Base-by-base conservation (phyloP, 2,113 vertebrate genomes). In the Pollimyrus isidori region DNA sequence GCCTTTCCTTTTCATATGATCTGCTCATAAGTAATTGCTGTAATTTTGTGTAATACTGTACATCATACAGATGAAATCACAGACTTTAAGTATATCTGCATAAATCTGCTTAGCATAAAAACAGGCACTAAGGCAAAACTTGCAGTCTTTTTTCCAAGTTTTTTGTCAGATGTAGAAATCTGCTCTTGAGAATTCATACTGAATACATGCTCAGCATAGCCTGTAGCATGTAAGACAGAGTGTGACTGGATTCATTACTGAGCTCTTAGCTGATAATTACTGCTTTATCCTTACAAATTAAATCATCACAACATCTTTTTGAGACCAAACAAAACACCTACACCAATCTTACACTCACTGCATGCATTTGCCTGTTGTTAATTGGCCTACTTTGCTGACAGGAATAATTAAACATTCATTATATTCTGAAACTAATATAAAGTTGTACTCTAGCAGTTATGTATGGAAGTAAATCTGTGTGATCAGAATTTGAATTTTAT, bases 291-390 rank as follows among this genome's bases (percentile, higher is more conserved):
- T 85, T 58, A 46, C 23, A 88, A 90, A 90, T 48, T 91, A 56
- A 92, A 90, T 90, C 58, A 91, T 90, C 83, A 86, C 46, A 91
- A 91, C 90, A 23, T 35, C 15, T 21, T 89, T 86, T 91, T 86
- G 65, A 48, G 83, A 83, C 58, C 26, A 89, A 89, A 89, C 69
- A 73, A 89, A 90, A 90, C 48, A 50, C 90, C 76, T 91, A 30
- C 89, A 86, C 88, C 83, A 53, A 46, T 89, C 39, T 49, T 65
- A 80, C 42, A 86, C 46, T 65, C 76, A 56, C 21, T 92, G 88
- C 83, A 89, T 7, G 86, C 86, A 42, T 35, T 7, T 15, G 19
- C 87, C 89, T 88, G 19, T 30, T 86, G 89, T 50, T 35, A 62
- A 89, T 65, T 87, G 48, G 69, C 23, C 88, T 65, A 83, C n/a